These are phyloP conservation scores for Dascillus cervinus DNA, from an alignment of 2,888 invertebrate species.

Conservation along the genomic window DNA sequence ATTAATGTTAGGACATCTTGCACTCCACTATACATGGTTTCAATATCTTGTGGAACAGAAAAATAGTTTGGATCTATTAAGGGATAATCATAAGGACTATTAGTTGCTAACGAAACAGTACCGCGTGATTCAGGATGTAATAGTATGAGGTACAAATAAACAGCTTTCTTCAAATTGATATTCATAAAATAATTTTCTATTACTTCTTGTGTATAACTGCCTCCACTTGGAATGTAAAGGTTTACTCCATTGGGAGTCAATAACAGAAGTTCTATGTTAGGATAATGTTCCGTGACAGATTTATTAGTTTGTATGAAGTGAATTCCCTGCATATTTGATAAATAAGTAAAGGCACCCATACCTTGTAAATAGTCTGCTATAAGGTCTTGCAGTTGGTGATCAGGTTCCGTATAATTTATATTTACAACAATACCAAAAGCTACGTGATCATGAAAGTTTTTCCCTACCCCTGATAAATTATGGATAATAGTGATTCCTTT, in stretches of 20 bases:
- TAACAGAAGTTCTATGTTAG: too few relatives aligned
- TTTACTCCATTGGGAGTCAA: too few relatives aligned
- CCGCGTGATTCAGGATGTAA: constrained; percentile 28
- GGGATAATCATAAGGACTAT: constrained; percentile 27
- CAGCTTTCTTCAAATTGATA: too few relatives aligned
- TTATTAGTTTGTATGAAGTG: too few relatives aligned
- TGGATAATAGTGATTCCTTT: constrained; percentile 20
- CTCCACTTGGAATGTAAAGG: too few relatives aligned
- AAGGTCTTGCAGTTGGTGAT: constrained; percentile 6
- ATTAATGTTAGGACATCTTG: constrained; percentile 28
- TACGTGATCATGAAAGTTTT: constrained; percentile 25
- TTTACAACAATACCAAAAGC: constrained; percentile 20
- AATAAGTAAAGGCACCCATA: constrained; percentile 18
- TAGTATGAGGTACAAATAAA: constrained; percentile 19
- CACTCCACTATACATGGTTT: constrained; percentile 53
- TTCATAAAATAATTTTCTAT: too few relatives aligned
- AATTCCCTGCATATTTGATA: constrained; percentile 12
- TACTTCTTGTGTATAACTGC: too few relatives aligned
- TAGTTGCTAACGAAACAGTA: constrained; percentile 24
- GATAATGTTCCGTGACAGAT: too few relatives aligned
- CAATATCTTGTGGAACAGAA: constrained; percentile 44
- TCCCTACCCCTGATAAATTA: constrained; percentile 24
- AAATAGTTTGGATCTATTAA: constrained; percentile 25
- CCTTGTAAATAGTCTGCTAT: constrained; percentile 19
- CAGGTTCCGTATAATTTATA: constrained; percentile 11